These are phyloP conservation scores for Alligator mississippiensis DNA, from an alignment of 2,113 vertebrate genomes.

Conservation along the genomic window DNA sequence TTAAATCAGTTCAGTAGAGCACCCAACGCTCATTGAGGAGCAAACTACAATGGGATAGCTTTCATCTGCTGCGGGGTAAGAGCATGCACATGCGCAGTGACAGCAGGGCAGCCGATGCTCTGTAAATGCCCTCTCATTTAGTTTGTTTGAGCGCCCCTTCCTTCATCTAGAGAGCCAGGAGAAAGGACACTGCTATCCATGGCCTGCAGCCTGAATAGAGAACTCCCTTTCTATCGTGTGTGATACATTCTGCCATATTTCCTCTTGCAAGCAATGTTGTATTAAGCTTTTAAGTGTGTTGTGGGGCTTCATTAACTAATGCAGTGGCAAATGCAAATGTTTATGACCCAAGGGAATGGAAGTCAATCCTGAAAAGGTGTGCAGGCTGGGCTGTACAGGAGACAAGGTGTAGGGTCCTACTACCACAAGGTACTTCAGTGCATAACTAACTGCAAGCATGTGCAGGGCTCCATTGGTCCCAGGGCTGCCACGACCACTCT, in stretches of 20 bases:
- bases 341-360: rapidly evolving
- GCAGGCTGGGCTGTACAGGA: rapidly evolving
- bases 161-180: not conserved
- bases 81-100: too few relatives aligned
- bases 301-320: rapidly evolving
- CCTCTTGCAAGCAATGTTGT: too few relatives aligned
- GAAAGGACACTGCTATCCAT: too few relatives aligned
- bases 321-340: rapidly evolving
- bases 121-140: not conserved
- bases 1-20: not conserved
- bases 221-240: not conserved
- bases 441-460: not conserved
- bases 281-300: not conserved
- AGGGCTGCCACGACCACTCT: not conserved
- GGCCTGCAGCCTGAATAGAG: not conserved
- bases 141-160: too few relatives aligned
- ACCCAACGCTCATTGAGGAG: too few relatives aligned
- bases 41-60: too few relatives aligned
- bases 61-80: too few relatives aligned
- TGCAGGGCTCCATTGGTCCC: rapidly evolving
- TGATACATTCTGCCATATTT: too few relatives aligned
- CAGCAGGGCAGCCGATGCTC: not conserved
- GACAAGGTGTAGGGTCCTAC: rapidly evolving
- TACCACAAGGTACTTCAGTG: rapidly evolving
- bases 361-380: not conserved